Evolutionary conservation across 2,113 vertebrate genomes (phyloP).

Genomic region (human (Homo sapiens)): GRCh38 chr5:127899001-127899500

Average conservation of each 20-base stretch:
- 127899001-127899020: not conserved
- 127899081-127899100: slow-evolving; percentile 14
- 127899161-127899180: not conserved
- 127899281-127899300: not conserved
- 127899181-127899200: not conserved
- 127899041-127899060: slow-evolving; percentile 8
- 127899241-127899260: not conserved
- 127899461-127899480: not conserved
- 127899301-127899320: not conserved
- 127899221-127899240: not conserved
- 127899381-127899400: not conserved
- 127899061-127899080: not conserved
- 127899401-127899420: not conserved
- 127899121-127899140: slow-evolving; percentile 1
- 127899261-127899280: not conserved
- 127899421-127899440: not conserved
- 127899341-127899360: not conserved
- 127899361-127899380: too few relatives aligned
- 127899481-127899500: not conserved
- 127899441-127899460: not conserved
- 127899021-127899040: not conserved
- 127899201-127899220: not conserved
- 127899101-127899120: not conserved
- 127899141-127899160: not conserved
- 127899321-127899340: not conserved